Evolutionary conservation across 2,113 vertebrate species (phyloP), one percentile per base, ranked within the genome.

Genomic region (Aptenodytes forsteri): DNA sequence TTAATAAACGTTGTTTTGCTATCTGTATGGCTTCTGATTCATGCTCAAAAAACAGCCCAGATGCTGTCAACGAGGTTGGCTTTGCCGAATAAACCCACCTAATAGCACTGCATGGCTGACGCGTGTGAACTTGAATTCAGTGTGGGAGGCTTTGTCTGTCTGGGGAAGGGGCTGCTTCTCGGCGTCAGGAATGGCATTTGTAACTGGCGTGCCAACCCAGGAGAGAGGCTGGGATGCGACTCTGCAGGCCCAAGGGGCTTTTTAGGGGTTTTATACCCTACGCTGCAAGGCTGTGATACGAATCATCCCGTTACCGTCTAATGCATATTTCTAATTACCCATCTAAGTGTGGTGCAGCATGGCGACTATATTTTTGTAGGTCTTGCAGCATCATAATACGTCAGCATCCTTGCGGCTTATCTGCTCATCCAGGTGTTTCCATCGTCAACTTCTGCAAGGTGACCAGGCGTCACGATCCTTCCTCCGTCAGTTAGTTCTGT

Each of bases 1-100:
- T 75, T 52, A 97, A 93, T 97, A 97, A 97, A 96, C 1, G 10
- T 8, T 34, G 22, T 42, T 95, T 70, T 77, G 54, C 34, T 72
- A 3, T 38, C 58, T 54, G 4, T 64, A 1, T 18, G 67, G 18
- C 42, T 71, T 82, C 16, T 20, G 22, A 10, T 4, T 26, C 21
- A 13, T 6, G 6, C 6, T 16, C 20, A 38, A 15, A n/a, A n/a
- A 30, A 3, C 18, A 18, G 32, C 32, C 25, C 5, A 3, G 9
- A 30, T 4, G 32, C 42, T 23, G 26, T 13, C 42, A 6, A 1
- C 1, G 26, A 27, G 25, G 22, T 11, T 9, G 12, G 70, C 20
- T 10, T 40, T 50, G 59, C 36, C n/a, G 10, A 13, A 16, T 6
- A 16, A 70, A 30, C 18, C 19, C 47, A 3, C 8, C 5, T 5